phyloP scores from a whole-genome alignment of 2,797 vertebrate species.

The Diplodus puntazzo region DNA sequence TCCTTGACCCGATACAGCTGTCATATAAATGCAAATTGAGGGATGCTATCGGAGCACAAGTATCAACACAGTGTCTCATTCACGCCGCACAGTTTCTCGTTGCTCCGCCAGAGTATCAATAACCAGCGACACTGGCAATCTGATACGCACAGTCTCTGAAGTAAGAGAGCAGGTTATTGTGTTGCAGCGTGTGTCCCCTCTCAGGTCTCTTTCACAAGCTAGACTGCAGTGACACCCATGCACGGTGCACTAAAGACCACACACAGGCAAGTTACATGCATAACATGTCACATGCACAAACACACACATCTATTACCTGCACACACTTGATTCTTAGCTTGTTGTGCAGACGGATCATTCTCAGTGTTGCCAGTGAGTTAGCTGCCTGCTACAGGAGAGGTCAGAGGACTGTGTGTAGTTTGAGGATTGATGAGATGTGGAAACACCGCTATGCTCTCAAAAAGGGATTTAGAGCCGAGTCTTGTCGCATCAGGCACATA shows the following conservation, averaged over 20 bases:
- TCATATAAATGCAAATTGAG: slow-evolving; percentile 26
- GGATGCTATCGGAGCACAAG: slow-evolving; percentile 8
- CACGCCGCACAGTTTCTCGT: slow-evolving; percentile 13
- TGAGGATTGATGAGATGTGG: slow-evolving; percentile 47
- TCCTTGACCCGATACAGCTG: background rate
- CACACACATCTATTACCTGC: background rate
- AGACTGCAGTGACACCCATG: slow-evolving; percentile 5
- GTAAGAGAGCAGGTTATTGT: slow-evolving; percentile 40
- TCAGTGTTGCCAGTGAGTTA: background rate
- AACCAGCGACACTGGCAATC: slow-evolving; percentile 43
- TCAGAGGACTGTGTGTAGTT: slow-evolving; percentile 3
- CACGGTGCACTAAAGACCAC: background rate
- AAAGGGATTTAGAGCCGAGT: slow-evolving; percentile 23
- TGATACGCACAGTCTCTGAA: slow-evolving; percentile 31
- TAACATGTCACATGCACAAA: background rate
- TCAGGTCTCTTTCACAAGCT: slow-evolving; percentile 23
- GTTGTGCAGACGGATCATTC: background rate
- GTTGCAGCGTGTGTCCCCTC: slow-evolving; percentile 52
- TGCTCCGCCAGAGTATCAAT: slow-evolving; percentile 41
- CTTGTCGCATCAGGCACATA: background rate
- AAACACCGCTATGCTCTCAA: slow-evolving; percentile 42
- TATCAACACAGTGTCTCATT: slow-evolving; percentile 24
- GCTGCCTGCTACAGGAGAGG: background rate
- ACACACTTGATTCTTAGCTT: background rate
- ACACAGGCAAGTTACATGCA: background rate